Evolutionary conservation across 2,797 vertebrate species (phyloP), one percentile per base, ranked within the genome.

Genomic region (Anguilla megastoma): DNA sequence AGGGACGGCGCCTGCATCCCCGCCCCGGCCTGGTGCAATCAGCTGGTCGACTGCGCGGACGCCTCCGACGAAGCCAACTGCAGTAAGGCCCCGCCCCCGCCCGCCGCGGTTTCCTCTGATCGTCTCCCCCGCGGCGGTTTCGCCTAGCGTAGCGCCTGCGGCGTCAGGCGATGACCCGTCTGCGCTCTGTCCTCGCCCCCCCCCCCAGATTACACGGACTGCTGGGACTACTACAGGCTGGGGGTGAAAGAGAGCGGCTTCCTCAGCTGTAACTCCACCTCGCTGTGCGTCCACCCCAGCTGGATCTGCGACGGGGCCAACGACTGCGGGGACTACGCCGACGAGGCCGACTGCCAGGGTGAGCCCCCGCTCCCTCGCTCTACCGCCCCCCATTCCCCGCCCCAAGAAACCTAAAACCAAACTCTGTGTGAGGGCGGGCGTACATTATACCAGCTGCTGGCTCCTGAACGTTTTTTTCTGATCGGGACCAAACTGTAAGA

Each of bases 281-380:
- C 98, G 0, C 97, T 99, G 87, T 99, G 98, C 93, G 96, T 96
- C 91, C 96, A 97, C 89, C 96, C 97, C 2, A 95, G 96, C 18
- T 99, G 98, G 98, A 95, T 97, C 87, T 99, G 98, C 69, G 98
- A 99, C 83, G 97, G 97, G 0, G 96, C 98, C 88, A 98, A 99
- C 21, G 98, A 99, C 94, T 99, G 98, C 63, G 98, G 98, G 89
- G 98, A 99, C 94, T 98, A 96, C 89, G 97, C 98, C 0, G 98
- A 99, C 93, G 98, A 99, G 94, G 94, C 95, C 33, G 97, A 97
- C 90, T 99, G 98, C 90, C 97, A 94, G 91, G 96, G 96, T 97
- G 92, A 89, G 74, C 63, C 82, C 84, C 56, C 3, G 41, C 3
- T 45, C 41, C 41, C 41, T 45, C 41, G 0, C 63, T 88, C 60